A percentile compares a stretch with the other conserved stretches of the same genome.
Conservation (phyloP, 1,140 invertebrate genomes). For the Atta cephalotes region DNA sequence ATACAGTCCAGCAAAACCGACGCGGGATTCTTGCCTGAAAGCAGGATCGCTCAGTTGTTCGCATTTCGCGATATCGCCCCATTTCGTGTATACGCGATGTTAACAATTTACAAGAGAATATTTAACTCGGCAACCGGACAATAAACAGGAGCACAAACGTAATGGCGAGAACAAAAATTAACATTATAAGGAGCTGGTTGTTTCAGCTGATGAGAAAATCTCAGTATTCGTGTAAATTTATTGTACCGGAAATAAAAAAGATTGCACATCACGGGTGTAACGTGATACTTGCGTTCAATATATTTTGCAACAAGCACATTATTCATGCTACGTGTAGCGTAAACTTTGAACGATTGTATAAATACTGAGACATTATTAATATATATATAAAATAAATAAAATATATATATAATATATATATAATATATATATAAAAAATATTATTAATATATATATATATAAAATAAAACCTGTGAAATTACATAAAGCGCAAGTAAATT, state of each 20-base stretch:
- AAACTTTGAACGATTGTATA: slow-evolving; percentile 20
- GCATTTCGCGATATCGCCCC: slow-evolving; percentile 24
- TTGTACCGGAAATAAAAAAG: slow-evolving; percentile 17
- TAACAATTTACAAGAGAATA: slow-evolving; percentile 34
- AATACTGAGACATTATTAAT: neutral
- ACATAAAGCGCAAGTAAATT: neutral
- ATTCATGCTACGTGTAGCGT: slow-evolving; percentile 30
- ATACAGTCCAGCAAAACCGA: slow-evolving; percentile 43
- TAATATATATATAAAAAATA: neutral
- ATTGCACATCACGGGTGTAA: neutral
- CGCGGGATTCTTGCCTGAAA: slow-evolving; percentile 16
- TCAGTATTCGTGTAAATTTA: slow-evolving; percentile 1
- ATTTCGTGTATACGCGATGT: slow-evolving; percentile 16
- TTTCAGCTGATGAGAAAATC: slow-evolving; percentile 8
- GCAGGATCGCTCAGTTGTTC: slow-evolving; percentile 46
- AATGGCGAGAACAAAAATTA: slow-evolving; percentile 19
- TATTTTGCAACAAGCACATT: slow-evolving; percentile 28
- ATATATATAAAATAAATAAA: no score
- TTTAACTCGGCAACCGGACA: slow-evolving; percentile 11
- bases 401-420: no score
- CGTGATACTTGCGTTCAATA: neutral
- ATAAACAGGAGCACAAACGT: neutral
- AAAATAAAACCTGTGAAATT: neutral
- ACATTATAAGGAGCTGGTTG: slow-evolving; percentile 1
- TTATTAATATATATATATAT: neutral